Conservation (phyloP, 1,140 invertebrate species). For the Andrena cerasifolii region DNA sequence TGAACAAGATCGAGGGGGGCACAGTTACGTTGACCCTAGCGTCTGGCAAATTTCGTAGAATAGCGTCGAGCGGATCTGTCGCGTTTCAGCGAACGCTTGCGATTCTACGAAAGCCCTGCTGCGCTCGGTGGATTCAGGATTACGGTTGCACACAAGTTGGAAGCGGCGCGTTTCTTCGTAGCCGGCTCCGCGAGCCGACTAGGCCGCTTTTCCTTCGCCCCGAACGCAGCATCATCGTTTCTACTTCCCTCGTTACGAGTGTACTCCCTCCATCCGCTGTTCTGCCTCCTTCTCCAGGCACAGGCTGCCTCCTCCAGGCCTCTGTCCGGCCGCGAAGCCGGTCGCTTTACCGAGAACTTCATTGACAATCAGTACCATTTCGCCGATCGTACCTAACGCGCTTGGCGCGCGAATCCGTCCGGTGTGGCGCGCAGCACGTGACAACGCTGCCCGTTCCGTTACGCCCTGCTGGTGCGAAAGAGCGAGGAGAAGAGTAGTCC, state of each 20-base stretch:
- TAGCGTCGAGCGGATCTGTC: not conserved
- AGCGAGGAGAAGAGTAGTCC: not conserved
- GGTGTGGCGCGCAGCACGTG: conserved; percentile 26
- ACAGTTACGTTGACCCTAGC: conserved; percentile 2
- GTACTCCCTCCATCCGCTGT: conserved; percentile 56
- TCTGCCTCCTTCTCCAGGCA: conserved; percentile 48
- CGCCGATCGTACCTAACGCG: conserved; percentile 24
- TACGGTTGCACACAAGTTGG: not conserved
- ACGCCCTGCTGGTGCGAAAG: no score
- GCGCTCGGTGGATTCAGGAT: not conserved
- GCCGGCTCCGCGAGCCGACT: not conserved
- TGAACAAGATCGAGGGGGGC: no score
- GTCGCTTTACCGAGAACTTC: conserved; percentile 57
- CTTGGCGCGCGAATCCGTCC: conserved; percentile 1
- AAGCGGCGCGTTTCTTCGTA: not conserved
- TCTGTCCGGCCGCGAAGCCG: conserved; percentile 27
- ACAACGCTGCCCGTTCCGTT: not conserved
- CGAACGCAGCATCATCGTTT: conserved; percentile 37
- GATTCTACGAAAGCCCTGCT: not conserved
- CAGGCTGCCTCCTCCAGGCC: conserved; percentile 52
- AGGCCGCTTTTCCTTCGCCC: conserved; percentile 7
- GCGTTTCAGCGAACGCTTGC: not conserved
- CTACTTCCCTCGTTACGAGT: conserved; percentile 32
- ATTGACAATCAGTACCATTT: conserved; percentile 65
- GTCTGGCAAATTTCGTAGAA: not conserved